Conservation (phyloP, 2,113 vertebrate species). For the Peromyscus leucopus region DNA sequence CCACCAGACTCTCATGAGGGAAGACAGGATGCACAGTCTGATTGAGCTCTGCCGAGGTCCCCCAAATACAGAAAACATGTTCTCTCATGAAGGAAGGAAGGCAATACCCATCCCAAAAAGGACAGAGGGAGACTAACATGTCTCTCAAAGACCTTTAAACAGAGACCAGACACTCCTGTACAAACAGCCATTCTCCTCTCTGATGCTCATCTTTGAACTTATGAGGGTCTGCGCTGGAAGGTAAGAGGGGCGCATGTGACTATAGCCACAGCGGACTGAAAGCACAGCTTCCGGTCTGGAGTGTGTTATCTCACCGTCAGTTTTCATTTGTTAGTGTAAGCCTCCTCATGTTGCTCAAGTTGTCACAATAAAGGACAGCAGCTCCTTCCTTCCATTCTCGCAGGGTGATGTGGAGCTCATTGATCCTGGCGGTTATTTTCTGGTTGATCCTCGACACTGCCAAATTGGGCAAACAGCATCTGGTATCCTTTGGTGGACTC, state of each 20-base stretch:
- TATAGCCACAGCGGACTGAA: not conserved
- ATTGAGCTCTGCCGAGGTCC: not conserved
- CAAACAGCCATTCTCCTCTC: not conserved
- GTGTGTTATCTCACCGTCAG: not conserved
- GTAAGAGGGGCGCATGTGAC: not conserved
- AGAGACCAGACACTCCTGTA: not conserved
- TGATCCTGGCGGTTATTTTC: slow-evolving; percentile 83
- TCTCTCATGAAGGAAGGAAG: slow-evolving; percentile 7
- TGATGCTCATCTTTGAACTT: not conserved
- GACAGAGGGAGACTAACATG: rapidly evolving
- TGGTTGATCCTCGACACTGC: slow-evolving; percentile 92
- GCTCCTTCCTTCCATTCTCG: not conserved
- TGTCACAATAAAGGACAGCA: not conserved
- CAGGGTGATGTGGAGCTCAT: slow-evolving; percentile 86
- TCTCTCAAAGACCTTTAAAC: not conserved
- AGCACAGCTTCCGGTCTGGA: not conserved
- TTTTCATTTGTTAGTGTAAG: not conserved
- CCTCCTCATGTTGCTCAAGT: not conserved
- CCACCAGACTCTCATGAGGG: not conserved
- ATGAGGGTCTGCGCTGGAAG: not conserved
- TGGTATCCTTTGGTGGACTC: slow-evolving; percentile 93
- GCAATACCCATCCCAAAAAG: not conserved
- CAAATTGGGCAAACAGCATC: slow-evolving; percentile 86
- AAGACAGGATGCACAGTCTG: not conserved
- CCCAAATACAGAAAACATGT: not conserved